phyloP scores from a whole-genome alignment of 2,113 vertebrate genomes.

The Seriola dumerili region DNA sequence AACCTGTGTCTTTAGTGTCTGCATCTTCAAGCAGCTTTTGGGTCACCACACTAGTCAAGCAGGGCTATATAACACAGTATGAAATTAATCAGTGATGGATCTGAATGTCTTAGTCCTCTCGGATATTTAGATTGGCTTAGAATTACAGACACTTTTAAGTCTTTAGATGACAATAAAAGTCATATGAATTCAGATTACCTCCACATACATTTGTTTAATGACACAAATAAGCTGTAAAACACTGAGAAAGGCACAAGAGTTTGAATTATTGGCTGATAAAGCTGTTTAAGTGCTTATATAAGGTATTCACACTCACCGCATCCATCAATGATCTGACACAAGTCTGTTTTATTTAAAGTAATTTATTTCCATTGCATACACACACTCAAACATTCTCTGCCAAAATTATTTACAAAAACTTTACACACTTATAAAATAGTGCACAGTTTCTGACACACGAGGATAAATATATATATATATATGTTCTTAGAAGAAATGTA shows the following conservation, averaged over 20 bases:
- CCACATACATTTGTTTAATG: not conserved
- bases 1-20: not conserved
- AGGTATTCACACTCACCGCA: not conserved
- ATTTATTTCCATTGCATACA: constrained; percentile 59
- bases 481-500: constrained; percentile 38
- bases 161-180: not conserved
- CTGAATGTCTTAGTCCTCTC: not conserved
- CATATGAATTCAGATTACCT: not conserved
- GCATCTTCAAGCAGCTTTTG: not conserved
- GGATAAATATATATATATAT: constrained; percentile 58
- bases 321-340: constrained; percentile 14
- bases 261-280: not conserved
- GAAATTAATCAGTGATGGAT: not conserved
- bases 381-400: constrained; percentile 24
- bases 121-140: not conserved
- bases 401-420: constrained; percentile 66
- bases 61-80: not conserved
- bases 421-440: constrained; percentile 69
- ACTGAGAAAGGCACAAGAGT: not conserved
- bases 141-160: not conserved
- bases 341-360: constrained; percentile 46
- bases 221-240: not conserved
- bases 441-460: constrained; percentile 41
- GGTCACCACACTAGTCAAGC: not conserved
- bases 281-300: not conserved